A percentile compares a stretch with the other conserved stretches of the same genome.
Conservation (phyloP, 2,113 vertebrate genomes). For the Bucco capensis region DNA sequence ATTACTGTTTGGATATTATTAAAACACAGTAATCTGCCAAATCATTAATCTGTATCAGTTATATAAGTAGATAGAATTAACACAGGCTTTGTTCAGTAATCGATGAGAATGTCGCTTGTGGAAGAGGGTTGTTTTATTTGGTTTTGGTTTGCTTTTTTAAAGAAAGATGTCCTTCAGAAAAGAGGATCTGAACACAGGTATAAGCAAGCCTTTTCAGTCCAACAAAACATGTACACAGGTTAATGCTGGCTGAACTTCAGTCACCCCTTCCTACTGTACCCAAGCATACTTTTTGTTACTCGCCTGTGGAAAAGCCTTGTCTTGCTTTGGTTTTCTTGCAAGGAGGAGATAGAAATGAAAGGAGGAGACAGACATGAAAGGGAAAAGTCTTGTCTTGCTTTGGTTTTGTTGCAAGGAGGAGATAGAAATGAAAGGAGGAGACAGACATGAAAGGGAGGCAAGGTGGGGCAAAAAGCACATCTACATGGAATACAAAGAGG, state of each 20-base stretch:
- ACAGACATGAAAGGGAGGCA: neutral
- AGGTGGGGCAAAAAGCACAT: neutral
- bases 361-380: neutral
- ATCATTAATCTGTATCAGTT: constrained; percentile 6
- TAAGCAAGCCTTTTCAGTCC: neutral
- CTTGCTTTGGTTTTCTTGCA: neutral
- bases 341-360: too few species aligned
- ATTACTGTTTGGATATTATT: constrained; percentile 20
- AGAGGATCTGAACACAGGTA: neutral
- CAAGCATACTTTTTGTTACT: neutral
- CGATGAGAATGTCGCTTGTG: neutral
- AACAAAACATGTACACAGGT: neutral
- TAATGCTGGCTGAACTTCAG: neutral
- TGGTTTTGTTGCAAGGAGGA: neutral
- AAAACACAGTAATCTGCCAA: constrained; percentile 9
- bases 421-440: neutral
- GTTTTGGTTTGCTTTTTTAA: neutral
- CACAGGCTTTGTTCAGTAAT: neutral
- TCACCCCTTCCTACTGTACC: neutral
- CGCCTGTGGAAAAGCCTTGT: neutral
- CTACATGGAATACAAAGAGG: neutral
- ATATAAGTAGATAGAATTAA: neutral
- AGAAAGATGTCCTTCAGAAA: neutral
- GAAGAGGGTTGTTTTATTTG: neutral
- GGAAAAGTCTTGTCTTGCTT: neutral